These are phyloP conservation scores for Linyphia triangularis DNA, from an alignment of 2,888 invertebrate species.

Conservation along the genomic window DNA sequence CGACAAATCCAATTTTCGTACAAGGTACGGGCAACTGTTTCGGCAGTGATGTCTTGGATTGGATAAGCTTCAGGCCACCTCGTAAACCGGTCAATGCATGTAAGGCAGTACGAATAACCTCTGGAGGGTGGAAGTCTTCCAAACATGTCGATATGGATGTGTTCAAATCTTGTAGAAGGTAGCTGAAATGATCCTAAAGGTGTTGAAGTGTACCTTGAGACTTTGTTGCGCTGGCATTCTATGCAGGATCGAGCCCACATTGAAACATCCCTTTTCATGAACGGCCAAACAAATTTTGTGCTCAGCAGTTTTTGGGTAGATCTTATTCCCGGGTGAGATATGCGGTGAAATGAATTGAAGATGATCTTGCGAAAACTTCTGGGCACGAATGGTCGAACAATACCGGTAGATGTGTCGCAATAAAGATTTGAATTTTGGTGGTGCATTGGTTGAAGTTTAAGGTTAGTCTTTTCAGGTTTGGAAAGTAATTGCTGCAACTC, in stretches of 20 bases:
- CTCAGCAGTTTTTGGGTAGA: neutral
- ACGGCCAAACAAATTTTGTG: neutral
- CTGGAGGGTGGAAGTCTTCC: conserved; percentile 18
- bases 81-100: conserved; percentile 8
- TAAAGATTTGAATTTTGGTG: neutral
- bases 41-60: conserved; percentile 9
- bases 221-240: conserved; percentile 5
- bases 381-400: neutral
- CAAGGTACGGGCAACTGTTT: neutral
- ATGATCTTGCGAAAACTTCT: neutral
- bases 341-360: neutral
- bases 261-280: neutral
- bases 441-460: neutral
- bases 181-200: neutral
- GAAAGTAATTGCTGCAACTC: neutral
- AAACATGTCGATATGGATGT: neutral
- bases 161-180: neutral
- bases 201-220: neutral
- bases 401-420: neutral
- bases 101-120: neutral
- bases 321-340: conserved; percentile 5
- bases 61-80: conserved; percentile 32
- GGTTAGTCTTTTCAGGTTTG: neutral
- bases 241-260: neutral
- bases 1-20: neutral